Evolutionary conservation across 2,888 invertebrate species (phyloP), one percentile per base, ranked within the genome.

Genomic region (Sarcophaga rosellei): DNA sequence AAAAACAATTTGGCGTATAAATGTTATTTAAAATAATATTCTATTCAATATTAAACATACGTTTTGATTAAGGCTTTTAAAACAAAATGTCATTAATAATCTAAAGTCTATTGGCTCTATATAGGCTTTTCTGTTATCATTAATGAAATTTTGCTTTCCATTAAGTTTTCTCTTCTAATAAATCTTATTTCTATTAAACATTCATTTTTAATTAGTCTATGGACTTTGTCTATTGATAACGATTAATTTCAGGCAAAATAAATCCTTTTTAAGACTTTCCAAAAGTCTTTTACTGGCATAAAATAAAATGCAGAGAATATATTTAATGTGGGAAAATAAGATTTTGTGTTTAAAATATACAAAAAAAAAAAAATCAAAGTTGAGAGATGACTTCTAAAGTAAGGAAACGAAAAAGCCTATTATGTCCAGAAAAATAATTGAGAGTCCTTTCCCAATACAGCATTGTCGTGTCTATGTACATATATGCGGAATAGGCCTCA

Each of bases 211-310:
- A 66, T 65, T 66, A 47, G 25, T 68, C 74, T 62, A 45, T 25
- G 45, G 47, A 53, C 72, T 72, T 66, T 68, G 77, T 62, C 62
- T 45, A n/a, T 73, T 69, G 77, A 12, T 53, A 15, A 53, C 45
- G 74, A 78, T 85, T 85, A 81, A 81, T 81, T 63, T 61, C 62
- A 77, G 10, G 62, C 45, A n/a, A 76, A 35, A 62, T 62, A 72
- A 80, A 76, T 68, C 62, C 68, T 45, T 23, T 68, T 68, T 35
- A 72, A 2, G 21, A 15, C 65, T 47, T 59, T 53, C 8, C 65
- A 17, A 23, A 66, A 59, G 8, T 25, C 63, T 45, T 57, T 69
- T n/a, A 75, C n/a, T 57, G 57, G n/a, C 35, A 23, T 25, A 1
- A 35, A 35, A 35, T 53, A 10, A 53, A 53, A 53, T 12, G 53